Evolutionary conservation across 2,888 invertebrate genomes (phyloP).

Genomic region (Diadromus collaris): DNA sequence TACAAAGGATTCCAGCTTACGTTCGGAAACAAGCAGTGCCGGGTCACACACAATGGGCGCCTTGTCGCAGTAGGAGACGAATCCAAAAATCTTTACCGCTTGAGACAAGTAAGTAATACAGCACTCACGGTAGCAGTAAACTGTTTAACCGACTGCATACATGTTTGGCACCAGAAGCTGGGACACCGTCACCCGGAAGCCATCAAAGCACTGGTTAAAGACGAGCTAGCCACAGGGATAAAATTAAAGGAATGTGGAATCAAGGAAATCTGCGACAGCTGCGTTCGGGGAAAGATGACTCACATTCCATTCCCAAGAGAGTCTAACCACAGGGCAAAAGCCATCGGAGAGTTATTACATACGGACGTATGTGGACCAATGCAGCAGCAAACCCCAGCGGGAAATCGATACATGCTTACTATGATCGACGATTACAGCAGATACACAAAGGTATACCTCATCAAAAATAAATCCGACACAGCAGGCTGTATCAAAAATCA

Average conservation of each 20-base stretch:
- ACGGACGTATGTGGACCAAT: slow-evolving; percentile 60
- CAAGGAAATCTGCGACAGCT: slow-evolving; percentile 48
- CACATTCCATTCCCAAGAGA: slow-evolving; percentile 50
- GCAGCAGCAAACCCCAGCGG: slow-evolving; percentile 49
- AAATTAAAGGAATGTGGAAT: slow-evolving; percentile 50
- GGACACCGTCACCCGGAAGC: slow-evolving; percentile 61
- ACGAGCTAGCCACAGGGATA: slow-evolving; percentile 56
- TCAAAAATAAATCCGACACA: slow-evolving; percentile 34
- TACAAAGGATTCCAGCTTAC: slow-evolving; percentile 40
- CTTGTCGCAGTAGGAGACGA: slow-evolving; percentile 33
- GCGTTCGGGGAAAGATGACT: slow-evolving; percentile 58
- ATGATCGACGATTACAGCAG: slow-evolving; percentile 63
- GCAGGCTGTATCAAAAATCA: slow-evolving; percentile 26
- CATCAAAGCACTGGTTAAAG: slow-evolving; percentile 50
- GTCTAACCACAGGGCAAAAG: slow-evolving; percentile 33
- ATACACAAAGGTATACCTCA: slow-evolving; percentile 54
- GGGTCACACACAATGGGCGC: slow-evolving; percentile 38
- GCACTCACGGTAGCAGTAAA: slow-evolving; percentile 3
- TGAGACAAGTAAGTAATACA: slow-evolving; percentile 44
- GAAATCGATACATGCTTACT: slow-evolving; percentile 57
- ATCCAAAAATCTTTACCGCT: slow-evolving; percentile 43
- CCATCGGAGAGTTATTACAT: slow-evolving; percentile 59
- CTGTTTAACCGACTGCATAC: slow-evolving; percentile 51
- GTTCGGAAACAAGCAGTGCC: slow-evolving; percentile 48
- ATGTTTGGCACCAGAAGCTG: slow-evolving; percentile 63